Evolutionary conservation across 2,113 vertebrate genomes (phyloP).

Genomic region (Hydrolagus affinis): DNA sequence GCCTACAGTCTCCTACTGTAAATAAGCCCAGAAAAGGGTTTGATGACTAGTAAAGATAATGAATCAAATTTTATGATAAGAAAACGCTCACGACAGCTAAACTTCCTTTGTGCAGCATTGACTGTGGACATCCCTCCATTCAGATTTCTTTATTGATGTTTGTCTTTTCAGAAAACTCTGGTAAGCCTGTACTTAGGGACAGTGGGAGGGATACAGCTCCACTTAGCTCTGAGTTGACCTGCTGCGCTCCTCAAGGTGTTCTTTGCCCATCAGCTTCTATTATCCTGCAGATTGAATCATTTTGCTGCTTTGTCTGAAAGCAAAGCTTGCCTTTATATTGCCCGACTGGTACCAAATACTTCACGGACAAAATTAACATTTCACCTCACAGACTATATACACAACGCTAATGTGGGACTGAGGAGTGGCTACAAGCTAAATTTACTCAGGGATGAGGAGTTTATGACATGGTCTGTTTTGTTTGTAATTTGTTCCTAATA

Average conservation of each 20-base stretch:
- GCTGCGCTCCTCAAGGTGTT: slow-evolving; percentile 28
- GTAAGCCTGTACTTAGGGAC: slow-evolving; percentile 51
- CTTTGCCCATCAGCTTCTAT: background rate
- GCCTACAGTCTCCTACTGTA: slow-evolving; percentile 46
- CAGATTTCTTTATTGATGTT: slow-evolving; percentile 67
- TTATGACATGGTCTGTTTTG: slow-evolving; percentile 81
- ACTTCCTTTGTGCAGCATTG: slow-evolving; percentile 49
- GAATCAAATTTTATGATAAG: slow-evolving; percentile 56
- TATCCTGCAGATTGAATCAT: slow-evolving; percentile 19
- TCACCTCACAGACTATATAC: slow-evolving; percentile 48
- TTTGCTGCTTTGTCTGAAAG: slow-evolving; percentile 44
- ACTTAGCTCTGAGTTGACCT: slow-evolving; percentile 41
- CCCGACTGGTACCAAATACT: slow-evolving; percentile 50
- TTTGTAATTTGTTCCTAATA: slow-evolving; percentile 89
- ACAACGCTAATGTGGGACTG: slow-evolving; percentile 47
- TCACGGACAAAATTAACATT: slow-evolving; percentile 48
- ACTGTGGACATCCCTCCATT: slow-evolving; percentile 65
- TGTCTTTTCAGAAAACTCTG: slow-evolving; percentile 53
- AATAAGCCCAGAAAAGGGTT: slow-evolving; percentile 57
- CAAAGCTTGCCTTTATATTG: slow-evolving; percentile 39
- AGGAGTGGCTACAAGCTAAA: slow-evolving; percentile 44
- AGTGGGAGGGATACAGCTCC: slow-evolving; percentile 45
- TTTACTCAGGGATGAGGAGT: slow-evolving; percentile 60
- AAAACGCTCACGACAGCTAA: slow-evolving; percentile 55
- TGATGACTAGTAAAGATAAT: slow-evolving; percentile 68